Conservation (phyloP, 2,113 vertebrate genomes). For the Vulpes ferrilata region DNA sequence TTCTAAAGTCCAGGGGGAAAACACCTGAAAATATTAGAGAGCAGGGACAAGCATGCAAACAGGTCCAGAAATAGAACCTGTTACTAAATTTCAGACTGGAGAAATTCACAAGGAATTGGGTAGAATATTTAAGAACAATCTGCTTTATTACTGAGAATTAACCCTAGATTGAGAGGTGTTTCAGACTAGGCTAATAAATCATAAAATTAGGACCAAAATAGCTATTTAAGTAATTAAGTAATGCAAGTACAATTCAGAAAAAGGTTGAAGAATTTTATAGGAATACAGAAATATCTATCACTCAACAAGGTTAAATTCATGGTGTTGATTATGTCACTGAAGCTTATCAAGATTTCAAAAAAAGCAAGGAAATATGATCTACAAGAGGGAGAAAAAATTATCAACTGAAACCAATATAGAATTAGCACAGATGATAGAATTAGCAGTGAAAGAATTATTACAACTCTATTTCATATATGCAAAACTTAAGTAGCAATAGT, state of each 20-base stretch:
- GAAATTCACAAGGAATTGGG: not conserved
- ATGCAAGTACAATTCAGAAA: not conserved
- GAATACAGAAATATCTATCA: not conserved
- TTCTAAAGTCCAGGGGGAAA: not conserved
- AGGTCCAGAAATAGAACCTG: not conserved
- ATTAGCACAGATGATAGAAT: not conserved
- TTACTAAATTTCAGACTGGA: not conserved
- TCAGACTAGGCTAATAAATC: not conserved
- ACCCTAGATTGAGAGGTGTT: not conserved
- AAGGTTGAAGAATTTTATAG: not conserved
- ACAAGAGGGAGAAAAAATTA: not conserved
- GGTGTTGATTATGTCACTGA: not conserved
- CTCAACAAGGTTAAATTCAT: not conserved
- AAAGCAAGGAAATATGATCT: not conserved
- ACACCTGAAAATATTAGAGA: not conserved
- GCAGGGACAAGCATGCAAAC: not conserved
- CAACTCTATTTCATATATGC: not conserved
- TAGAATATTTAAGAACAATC: not conserved
- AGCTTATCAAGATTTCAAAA: not conserved
- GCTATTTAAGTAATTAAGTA: not conserved
- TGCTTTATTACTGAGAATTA: not conserved
- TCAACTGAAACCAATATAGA: not conserved
- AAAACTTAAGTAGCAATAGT: not conserved
- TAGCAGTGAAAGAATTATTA: not conserved
- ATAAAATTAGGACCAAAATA: not conserved